A percentile compares a stretch with the other conserved stretches of the same genome.
Conservation (phyloP, 2,113 vertebrate genomes). For the Tautogolabrus adspersus region DNA sequence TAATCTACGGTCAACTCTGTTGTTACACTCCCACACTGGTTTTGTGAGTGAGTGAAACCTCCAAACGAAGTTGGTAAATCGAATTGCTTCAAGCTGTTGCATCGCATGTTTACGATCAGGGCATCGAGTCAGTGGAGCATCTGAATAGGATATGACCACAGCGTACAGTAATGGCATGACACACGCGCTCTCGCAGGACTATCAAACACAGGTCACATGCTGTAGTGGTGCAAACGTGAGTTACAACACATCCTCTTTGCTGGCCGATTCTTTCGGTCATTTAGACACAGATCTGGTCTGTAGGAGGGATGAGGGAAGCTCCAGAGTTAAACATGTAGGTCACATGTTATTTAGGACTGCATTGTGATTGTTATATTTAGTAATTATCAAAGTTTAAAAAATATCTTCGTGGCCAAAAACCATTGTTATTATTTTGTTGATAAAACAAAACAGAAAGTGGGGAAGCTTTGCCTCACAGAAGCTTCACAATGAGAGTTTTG, state of each 20-base stretch:
- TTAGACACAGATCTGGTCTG: neutral
- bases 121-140: neutral
- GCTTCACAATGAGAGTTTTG: too few relatives aligned
- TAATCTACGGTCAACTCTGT: conserved; percentile 25
- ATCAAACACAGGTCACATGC: neutral
- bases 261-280: neutral
- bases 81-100: conserved; percentile 31
- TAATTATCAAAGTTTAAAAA: too few relatives aligned
- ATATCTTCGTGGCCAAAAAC: too few relatives aligned
- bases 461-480: too few relatives aligned
- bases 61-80: conserved; percentile 32
- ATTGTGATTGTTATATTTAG: too few relatives aligned
- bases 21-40: conserved; percentile 1
- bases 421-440: too few relatives aligned
- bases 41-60: conserved; percentile 4
- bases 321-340: neutral
- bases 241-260: neutral
- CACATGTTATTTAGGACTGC: too few relatives aligned
- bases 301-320: neutral
- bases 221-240: neutral
- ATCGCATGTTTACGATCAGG: conserved; percentile 7
- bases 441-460: too few relatives aligned
- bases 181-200: neutral
- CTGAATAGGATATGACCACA: neutral
- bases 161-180: conserved; percentile 1